phyloP scores from a whole-genome alignment of 2,797 vertebrate genomes.

The Gallinago stenura region DNA sequence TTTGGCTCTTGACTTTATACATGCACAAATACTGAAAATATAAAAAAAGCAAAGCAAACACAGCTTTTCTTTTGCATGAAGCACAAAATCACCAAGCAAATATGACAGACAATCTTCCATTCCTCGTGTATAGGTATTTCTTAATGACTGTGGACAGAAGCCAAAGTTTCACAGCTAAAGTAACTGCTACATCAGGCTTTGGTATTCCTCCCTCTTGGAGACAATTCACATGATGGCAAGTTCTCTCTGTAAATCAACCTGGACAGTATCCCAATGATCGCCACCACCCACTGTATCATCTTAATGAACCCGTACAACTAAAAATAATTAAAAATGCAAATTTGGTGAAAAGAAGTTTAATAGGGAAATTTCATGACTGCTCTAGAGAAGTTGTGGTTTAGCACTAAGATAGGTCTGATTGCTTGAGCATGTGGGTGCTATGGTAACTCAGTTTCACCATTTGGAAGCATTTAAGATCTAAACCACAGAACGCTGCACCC shows the following conservation, averaged over 20 bases:
- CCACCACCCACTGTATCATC: neutral
- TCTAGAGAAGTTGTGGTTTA: slow-evolving; percentile 88
- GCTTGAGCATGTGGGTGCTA: slow-evolving; percentile 74
- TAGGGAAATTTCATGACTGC: slow-evolving; percentile 29
- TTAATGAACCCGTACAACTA: neutral
- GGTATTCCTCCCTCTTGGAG: neutral
- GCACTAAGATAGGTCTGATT: slow-evolving; percentile 78
- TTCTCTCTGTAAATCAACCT: neutral
- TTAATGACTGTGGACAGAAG: neutral
- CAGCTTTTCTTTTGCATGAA: neutral
- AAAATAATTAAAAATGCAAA: slow-evolving; percentile 48
- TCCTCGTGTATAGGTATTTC: neutral
- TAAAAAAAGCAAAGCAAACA: neutral
- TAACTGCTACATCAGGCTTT: neutral
- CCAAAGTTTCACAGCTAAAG: neutral
- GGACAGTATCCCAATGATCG: neutral
- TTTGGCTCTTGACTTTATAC: neutral
- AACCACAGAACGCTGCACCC: slow-evolving; percentile 77
- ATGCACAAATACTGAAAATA: neutral
- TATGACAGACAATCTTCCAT: neutral
- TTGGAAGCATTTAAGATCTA: slow-evolving; percentile 71
- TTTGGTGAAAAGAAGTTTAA: slow-evolving; percentile 12
- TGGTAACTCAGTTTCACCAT: slow-evolving; percentile 82
- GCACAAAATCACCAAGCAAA: neutral
- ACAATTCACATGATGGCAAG: neutral